phyloP scores from a whole-genome alignment of 1,140 invertebrate species.

The Rhynchophorus ferrugineus region DNA sequence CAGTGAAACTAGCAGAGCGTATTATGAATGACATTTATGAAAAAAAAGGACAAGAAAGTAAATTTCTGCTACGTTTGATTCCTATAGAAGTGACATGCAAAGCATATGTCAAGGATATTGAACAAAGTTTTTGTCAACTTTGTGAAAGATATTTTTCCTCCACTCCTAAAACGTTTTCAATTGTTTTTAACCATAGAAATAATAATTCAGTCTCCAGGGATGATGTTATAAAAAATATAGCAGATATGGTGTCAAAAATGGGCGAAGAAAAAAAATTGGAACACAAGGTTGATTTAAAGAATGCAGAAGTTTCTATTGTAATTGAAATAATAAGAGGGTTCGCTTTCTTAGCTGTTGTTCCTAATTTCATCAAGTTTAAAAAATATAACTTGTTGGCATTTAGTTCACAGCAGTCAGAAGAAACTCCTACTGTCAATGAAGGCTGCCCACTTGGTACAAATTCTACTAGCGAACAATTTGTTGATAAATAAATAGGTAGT shows the following conservation, averaged over 20 bases:
- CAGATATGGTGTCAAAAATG: slow-evolving; percentile 56
- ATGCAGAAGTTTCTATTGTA: slow-evolving; percentile 65
- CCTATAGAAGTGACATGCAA: slow-evolving; percentile 76
- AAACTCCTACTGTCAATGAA: too few relatives aligned
- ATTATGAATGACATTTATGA: slow-evolving; percentile 66
- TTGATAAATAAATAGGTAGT: too few relatives aligned
- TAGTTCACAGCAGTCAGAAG: too few relatives aligned
- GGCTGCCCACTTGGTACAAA: too few relatives aligned
- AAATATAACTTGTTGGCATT: slow-evolving; percentile 59
- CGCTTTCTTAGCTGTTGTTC: slow-evolving; percentile 58
- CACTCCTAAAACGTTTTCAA: slow-evolving; percentile 63
- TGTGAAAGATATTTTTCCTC: slow-evolving; percentile 68
- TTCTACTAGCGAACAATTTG: too few relatives aligned
- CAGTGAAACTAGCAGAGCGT: slow-evolving; percentile 56
- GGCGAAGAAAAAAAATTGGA: slow-evolving; percentile 44
- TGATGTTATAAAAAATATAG: slow-evolving; percentile 62
- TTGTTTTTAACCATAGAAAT: slow-evolving; percentile 73
- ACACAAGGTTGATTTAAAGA: slow-evolving; percentile 70
- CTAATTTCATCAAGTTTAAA: slow-evolving; percentile 56
- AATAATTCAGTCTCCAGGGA: slow-evolving; percentile 66
- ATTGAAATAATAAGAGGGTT: slow-evolving; percentile 67
- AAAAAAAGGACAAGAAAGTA: slow-evolving; percentile 59
- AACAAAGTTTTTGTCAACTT: slow-evolving; percentile 52
- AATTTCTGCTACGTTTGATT: slow-evolving; percentile 67
- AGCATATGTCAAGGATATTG: slow-evolving; percentile 67